A percentile compares a stretch with the other conserved stretches of the same genome.
phyloP scores from a whole-genome alignment of 2,797 vertebrate species.

The Melanotaenia trifasciata region DNA sequence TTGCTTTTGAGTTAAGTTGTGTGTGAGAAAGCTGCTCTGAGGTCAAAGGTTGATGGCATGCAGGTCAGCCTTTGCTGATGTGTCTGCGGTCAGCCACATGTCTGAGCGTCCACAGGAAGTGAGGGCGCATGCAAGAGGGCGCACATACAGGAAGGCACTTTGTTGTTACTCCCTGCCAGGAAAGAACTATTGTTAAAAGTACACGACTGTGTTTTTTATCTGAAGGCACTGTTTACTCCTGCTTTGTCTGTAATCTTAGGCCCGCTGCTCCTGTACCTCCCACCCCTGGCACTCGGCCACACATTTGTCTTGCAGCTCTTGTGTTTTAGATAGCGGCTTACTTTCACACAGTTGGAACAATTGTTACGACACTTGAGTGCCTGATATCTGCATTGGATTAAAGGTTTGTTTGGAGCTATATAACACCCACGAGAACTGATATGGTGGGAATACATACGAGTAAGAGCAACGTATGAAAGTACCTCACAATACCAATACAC shows the following conservation, averaged over 20 bases:
- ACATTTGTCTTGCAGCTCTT: conserved; percentile 77
- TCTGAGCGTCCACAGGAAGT: conserved; percentile 80
- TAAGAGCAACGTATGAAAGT: conserved; percentile 34
- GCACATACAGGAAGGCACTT: conserved; percentile 81
- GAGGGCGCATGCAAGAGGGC: conserved; percentile 80
- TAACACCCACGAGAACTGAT: conserved; percentile 63
- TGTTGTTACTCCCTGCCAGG: conserved; percentile 80
- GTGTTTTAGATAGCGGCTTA: conserved; percentile 74
- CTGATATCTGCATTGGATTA: conserved; percentile 77
- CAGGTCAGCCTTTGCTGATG: conserved; percentile 27
- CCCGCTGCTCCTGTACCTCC: conserved; percentile 60
- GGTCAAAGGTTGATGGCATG: conserved; percentile 55
- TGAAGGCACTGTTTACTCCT: conserved; percentile 75
- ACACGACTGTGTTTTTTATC: conserved; percentile 72
- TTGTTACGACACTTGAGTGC: conserved; percentile 76
- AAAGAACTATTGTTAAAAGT: conserved; percentile 83
- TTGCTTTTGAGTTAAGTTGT: conserved; percentile 16
- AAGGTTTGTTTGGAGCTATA: conserved; percentile 72
- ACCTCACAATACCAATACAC: conserved; percentile 39
- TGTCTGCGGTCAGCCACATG: conserved; percentile 72
- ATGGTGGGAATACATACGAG: conserved; percentile 63
- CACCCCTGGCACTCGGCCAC: conserved; percentile 71
- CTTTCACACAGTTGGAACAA: conserved; percentile 80
- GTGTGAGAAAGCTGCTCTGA: conserved; percentile 30
- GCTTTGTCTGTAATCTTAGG: conserved; percentile 78